Percentiles rank a stretch among this genome's conserved stretches.
Conservation (phyloP, 2,888 invertebrate genomes). For the Drosophila aldrichi region DNA sequence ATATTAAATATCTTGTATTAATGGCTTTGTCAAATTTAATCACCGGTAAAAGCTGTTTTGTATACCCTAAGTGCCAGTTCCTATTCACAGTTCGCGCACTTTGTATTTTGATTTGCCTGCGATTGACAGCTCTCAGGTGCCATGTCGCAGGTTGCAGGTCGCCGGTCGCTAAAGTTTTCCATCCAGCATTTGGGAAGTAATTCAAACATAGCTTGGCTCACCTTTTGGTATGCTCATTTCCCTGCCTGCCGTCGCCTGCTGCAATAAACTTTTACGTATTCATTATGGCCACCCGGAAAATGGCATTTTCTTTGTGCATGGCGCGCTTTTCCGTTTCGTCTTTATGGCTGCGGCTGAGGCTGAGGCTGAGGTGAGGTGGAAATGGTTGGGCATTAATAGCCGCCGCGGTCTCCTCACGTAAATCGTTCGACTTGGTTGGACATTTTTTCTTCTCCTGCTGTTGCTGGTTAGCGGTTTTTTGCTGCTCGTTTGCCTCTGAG, state of each 20-base stretch:
- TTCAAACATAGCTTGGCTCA: slow-evolving; percentile 43
- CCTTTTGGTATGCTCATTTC: slow-evolving; percentile 47
- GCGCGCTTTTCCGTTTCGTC: slow-evolving; percentile 59
- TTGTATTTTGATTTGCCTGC: slow-evolving; percentile 56
- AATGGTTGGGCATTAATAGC: slow-evolving; percentile 64
- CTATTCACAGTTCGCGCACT: slow-evolving; percentile 23
- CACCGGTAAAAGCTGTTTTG: slow-evolving; percentile 20
- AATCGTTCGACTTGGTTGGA: slow-evolving; percentile 64
- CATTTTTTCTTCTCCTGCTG: slow-evolving; percentile 33
- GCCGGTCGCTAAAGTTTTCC: slow-evolving; percentile 42
- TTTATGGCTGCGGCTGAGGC: slow-evolving; percentile 22
- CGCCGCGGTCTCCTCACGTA: slow-evolving; percentile 73
- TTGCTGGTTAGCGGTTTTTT: slow-evolving; percentile 48
- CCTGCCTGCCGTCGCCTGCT: slow-evolving; percentile 19
- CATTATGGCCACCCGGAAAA: slow-evolving; percentile 75
- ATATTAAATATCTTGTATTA: slow-evolving; percentile 18
- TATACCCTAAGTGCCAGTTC: slow-evolving; percentile 11
- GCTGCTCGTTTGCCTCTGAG: slow-evolving; percentile 7
- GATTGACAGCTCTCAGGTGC: slow-evolving; percentile 51
- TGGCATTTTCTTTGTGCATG: slow-evolving; percentile 73
- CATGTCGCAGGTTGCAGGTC: background rate
- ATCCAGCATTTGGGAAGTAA: slow-evolving; percentile 43
- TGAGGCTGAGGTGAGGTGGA: slow-evolving; percentile 16
- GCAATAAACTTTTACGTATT: slow-evolving; percentile 80
- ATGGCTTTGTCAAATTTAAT: slow-evolving; percentile 46